Evolutionary conservation across 2,113 vertebrate genomes (phyloP).

Genomic region (Aegithalos caudatus): DNA sequence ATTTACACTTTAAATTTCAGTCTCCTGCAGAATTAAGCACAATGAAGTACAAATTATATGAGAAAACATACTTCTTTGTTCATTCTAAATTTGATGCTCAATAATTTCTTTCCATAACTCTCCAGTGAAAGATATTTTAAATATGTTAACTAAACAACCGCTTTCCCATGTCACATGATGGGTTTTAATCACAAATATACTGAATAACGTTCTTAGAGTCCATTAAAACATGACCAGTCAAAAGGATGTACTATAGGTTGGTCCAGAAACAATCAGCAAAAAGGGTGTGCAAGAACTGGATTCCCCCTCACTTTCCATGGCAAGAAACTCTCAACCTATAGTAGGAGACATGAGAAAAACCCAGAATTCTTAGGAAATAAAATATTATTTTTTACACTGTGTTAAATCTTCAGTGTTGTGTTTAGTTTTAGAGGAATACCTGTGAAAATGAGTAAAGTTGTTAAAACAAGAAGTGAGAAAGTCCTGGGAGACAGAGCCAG

Average conservation of each 20-base stretch:
- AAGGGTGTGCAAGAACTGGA: background rate
- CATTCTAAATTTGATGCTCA: background rate
- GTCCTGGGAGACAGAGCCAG: background rate
- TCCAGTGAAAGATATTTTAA: background rate
- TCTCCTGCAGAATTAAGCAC: background rate
- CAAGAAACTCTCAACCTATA: background rate
- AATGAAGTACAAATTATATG: background rate
- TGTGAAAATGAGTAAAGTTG: background rate
- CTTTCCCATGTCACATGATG: background rate
- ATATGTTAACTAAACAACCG: background rate
- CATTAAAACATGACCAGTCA: background rate
- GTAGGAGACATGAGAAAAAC: background rate
- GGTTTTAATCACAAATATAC: background rate
- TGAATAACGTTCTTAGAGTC: background rate
- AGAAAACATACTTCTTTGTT: background rate
- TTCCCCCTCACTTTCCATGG: background rate
- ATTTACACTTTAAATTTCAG: background rate
- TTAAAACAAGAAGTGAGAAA: background rate
- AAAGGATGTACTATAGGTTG: background rate
- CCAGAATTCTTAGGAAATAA: background rate
- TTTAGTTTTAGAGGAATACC: background rate
- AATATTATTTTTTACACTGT: background rate
- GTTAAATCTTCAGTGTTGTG: background rate
- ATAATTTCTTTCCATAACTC: background rate
- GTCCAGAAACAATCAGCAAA: background rate